These are phyloP conservation scores for Hypotaenidia okinawae DNA, from an alignment of 2,797 vertebrate genomes.

Conservation along the genomic window DNA sequence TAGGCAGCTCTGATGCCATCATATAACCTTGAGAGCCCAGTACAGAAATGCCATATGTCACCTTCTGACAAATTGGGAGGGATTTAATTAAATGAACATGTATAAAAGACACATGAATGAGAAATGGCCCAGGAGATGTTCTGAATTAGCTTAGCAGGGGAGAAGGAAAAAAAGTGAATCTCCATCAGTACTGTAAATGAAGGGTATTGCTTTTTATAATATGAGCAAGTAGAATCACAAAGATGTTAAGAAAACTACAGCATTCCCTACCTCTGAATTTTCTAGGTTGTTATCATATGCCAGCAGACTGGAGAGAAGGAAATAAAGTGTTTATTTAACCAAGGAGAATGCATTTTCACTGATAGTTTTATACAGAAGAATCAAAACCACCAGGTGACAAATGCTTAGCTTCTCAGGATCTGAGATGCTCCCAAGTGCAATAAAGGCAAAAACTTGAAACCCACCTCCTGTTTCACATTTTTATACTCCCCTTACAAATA, in stretches of 20 bases:
- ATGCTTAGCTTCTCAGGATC: not conserved
- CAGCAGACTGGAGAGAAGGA: not conserved
- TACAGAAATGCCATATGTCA: not conserved
- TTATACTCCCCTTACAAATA: not conserved
- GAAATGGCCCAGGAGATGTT: not conserved
- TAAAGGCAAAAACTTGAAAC: not conserved
- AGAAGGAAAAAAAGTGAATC: not conserved
- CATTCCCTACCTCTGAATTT: not conserved
- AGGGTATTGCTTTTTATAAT: not conserved
- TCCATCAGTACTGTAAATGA: not conserved
- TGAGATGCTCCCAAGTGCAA: not conserved
- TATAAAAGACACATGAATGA: not conserved
- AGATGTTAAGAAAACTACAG: not conserved
- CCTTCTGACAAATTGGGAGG: not conserved
- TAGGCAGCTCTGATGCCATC: not conserved
- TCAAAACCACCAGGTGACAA: not conserved
- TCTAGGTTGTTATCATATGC: not conserved
- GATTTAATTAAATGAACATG: slow-evolving; percentile 12
- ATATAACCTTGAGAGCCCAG: not conserved
- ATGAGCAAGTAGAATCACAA: not conserved
- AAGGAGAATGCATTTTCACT: not conserved
- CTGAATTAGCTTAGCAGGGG: not conserved
- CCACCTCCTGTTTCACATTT: not conserved
- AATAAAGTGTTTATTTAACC: not conserved
- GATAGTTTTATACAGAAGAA: not conserved